Base-by-base conservation (phyloP, 2,888 invertebrate genomes). In the Antheraea assamensis region DNA sequence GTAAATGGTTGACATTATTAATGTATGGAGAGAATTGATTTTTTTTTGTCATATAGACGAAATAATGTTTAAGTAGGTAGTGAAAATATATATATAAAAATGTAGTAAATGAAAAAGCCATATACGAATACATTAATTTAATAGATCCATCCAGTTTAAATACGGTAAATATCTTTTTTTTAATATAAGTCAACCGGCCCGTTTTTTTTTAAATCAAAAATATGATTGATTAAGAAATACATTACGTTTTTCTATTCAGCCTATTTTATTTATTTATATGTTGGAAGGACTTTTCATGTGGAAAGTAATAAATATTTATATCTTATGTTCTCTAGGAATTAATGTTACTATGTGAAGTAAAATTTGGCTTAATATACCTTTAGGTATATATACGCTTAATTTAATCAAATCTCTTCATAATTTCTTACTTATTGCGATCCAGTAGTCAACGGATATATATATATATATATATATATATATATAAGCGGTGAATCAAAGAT, bases 1-100 rank as follows among this genome's bases (percentile, higher is more conserved):
- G 35, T 68, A 35, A 68, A 21, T 24, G n/a, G n/a, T 68, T 68
- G n/a, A 31, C 68, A 68, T 68, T 68, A 68, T 68, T 68, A 68
- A 68, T 35, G 68, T n/a, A 35, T 31, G 68, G n/a, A 35, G n/a
- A 35, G 68, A 68, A 68, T 68, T 68, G 35, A 68, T 68, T 68
- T 68, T 68, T 21, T 7, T 35, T n/a, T 35, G 13, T 42, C 21
- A n/a, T 64, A 21, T 68, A 31, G 30, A n/a, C 31, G 66, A 30
- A 5, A 52, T 17, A n/a, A 3, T n/a, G 15, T 64, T 64, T 64
- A 15, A 64, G 61, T 64, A 30, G 61, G 61, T 64, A 64, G 61
- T 64, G 10, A 7, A 42, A n/a, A n/a, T n/a, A n/a, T n/a, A n/a
- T n/a, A n/a, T n/a, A n/a, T n/a, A n/a, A n/a, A n/a, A n/a, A n/a